These are phyloP conservation scores for Plagodis pulveraria DNA, from an alignment of 2,888 invertebrate genomes.

Conservation along the genomic window DNA sequence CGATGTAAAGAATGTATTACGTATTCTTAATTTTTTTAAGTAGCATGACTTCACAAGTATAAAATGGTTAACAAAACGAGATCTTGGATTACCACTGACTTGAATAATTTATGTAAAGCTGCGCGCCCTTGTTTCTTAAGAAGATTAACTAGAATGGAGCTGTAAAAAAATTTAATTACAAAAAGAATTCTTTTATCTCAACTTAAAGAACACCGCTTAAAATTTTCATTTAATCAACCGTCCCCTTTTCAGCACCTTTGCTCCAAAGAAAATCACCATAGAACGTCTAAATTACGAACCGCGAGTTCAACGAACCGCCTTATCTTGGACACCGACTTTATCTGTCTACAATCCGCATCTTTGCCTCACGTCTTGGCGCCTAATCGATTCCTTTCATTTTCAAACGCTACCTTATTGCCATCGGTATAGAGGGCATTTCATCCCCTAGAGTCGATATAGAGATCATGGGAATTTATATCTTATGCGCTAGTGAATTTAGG, in stretches of 20 bases:
- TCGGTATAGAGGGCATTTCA: constrained; percentile 51
- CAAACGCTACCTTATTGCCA: constrained; percentile 56
- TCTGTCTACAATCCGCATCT: constrained; percentile 70
- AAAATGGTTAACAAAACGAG: not conserved
- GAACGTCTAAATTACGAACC: constrained; percentile 53
- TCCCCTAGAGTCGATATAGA: constrained; percentile 30
- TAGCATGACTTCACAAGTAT: constrained; percentile 4
- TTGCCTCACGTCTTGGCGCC: constrained; percentile 52
- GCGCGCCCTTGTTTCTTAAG: not conserved
- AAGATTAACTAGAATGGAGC: constrained; percentile 4
- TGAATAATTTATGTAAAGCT: constrained; percentile 5
- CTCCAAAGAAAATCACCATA: constrained; percentile 55
- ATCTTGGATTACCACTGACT: not conserved
- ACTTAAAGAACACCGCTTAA: constrained; percentile 12
- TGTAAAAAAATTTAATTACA: constrained; percentile 16
- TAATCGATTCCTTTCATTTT: constrained; percentile 58
- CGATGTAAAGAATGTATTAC: not conserved
- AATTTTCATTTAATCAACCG: constrained; percentile 31
- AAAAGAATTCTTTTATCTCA: constrained; percentile 24
- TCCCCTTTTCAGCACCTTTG: constrained; percentile 31
- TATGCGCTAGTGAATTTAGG: constrained; percentile 39
- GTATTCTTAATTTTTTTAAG: constrained; percentile 6
- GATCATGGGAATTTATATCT: constrained; percentile 43
- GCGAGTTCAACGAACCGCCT: constrained; percentile 67
- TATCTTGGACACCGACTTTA: constrained; percentile 73